These are phyloP conservation scores for Acanthis flammea DNA, from an alignment of 2,797 vertebrate genomes.

Conservation along the genomic window DNA sequence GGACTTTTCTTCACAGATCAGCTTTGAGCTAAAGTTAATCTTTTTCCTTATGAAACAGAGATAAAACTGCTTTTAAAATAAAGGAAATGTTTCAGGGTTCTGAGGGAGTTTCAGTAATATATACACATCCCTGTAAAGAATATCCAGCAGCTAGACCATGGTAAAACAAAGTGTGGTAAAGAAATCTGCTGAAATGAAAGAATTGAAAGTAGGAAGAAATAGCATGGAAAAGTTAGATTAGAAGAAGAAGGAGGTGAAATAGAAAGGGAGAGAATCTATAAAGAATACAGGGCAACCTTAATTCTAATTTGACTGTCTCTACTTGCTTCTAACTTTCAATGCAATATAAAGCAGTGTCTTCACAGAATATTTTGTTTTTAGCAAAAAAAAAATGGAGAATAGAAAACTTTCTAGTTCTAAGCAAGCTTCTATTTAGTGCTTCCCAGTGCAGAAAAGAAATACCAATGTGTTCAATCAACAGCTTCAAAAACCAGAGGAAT, in stretches of 20 bases:
- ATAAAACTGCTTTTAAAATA: neutral
- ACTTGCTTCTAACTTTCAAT: neutral
- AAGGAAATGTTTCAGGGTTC: neutral
- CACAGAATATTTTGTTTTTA: neutral
- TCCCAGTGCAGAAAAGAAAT: neutral
- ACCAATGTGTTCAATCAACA: neutral
- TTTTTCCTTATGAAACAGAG: neutral
- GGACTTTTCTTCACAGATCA: neutral
- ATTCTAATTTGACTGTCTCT: neutral
- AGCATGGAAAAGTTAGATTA: neutral
- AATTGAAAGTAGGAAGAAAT: neutral
- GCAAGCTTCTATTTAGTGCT: neutral
- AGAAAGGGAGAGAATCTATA: neutral
- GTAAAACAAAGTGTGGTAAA: neutral
- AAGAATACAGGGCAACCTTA: neutral
- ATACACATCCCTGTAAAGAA: neutral
- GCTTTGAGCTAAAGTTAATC: neutral
- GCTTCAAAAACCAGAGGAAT: neutral
- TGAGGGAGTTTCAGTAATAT: neutral
- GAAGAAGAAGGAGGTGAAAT: neutral
- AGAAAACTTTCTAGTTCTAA: neutral
- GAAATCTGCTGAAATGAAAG: neutral
- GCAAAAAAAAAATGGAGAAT: neutral
- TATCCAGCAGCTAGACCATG: neutral
- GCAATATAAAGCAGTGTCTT: neutral